Conservation (phyloP, 2,888 invertebrate species). For the Ischnura elegans region DNA sequence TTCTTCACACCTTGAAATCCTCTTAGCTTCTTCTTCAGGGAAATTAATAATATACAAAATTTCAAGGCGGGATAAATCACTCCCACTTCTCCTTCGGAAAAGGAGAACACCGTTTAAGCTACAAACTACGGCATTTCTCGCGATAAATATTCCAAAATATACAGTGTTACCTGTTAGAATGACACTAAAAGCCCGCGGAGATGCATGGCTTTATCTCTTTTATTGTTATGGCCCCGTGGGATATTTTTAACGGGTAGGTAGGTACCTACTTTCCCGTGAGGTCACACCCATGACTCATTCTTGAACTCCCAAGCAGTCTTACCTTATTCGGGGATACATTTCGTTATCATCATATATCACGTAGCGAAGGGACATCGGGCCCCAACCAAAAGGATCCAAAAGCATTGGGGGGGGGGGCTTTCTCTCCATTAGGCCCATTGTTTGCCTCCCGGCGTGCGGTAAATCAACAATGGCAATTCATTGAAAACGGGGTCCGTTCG, state of each 20-base stretch:
- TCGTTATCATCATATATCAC: slow-evolving; percentile 66
- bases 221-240: slow-evolving; percentile 62
- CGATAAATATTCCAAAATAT: slow-evolving; percentile 58
- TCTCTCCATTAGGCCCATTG: slow-evolving; percentile 58
- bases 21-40: slow-evolving; percentile 32
- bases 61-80: slow-evolving; percentile 56
- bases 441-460: slow-evolving; percentile 52
- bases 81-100: slow-evolving; percentile 28
- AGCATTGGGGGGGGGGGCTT: not conserved
- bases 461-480: slow-evolving; percentile 52
- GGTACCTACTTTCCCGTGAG: slow-evolving; percentile 52
- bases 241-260: slow-evolving; percentile 55
- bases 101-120: slow-evolving; percentile 49
- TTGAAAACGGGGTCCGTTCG: slow-evolving; percentile 21
- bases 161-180: slow-evolving; percentile 54
- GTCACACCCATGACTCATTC: slow-evolving; percentile 52
- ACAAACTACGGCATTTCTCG: slow-evolving; percentile 56
- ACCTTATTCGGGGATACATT: slow-evolving; percentile 60
- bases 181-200: slow-evolving; percentile 57
- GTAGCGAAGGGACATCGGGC: slow-evolving; percentile 1
- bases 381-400: not conserved
- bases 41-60: slow-evolving; percentile 40
- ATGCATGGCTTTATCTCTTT: slow-evolving; percentile 52
- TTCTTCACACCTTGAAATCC: not conserved
- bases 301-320: slow-evolving; percentile 58